Evolutionary conservation across 2,113 vertebrate genomes (phyloP), one percentile per base, ranked within the genome.

Genomic region (Pangasianodon gigas): DNA sequence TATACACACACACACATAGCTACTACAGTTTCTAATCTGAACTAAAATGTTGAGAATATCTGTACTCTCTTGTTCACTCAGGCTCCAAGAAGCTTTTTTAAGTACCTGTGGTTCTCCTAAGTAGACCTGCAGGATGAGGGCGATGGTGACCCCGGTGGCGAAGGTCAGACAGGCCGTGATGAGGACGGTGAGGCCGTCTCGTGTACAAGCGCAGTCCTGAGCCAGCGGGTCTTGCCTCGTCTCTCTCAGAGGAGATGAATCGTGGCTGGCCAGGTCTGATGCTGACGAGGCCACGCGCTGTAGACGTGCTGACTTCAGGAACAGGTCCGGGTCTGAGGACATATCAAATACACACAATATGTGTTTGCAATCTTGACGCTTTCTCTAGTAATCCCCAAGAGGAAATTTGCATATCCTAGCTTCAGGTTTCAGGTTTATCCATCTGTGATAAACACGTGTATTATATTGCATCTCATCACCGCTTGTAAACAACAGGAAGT

Each of bases 61-160:
- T 37, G 29, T 29, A n/a, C 0, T 26, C 6, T 29, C 9, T 32
- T 6, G 9, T 67, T 21, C 6, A 6, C 65, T 71, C n/a, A 71
- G n/a, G 32, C n/a, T 71, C 67, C 14, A 32, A 71, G 14, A 16
- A 71, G 67, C 26, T 37, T 24, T 75, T 24, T 44, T 44, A 46
- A 26, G 4, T 46, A 99, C 98, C 98, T 99, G 98, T 60, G 98
- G 97, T 91, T 98, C 97, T 84, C 98, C 98, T 85, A 99, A 97
- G 94, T 99, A 99, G 94, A 99, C 98, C 95, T 99, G 98, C 97
- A 99, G 97, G 91, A 99, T 96, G 56, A 99, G 97, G 13, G 98
- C 98, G 77, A 99, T 95, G 0, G 98, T 99, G 93, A 99, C 98
- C 0, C 97, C 98, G 0, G 95, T 98, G 88, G 98, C 98, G 0